Evolutionary conservation across 2,888 invertebrate species (phyloP).

Genomic region (Spicauda simplicius): DNA sequence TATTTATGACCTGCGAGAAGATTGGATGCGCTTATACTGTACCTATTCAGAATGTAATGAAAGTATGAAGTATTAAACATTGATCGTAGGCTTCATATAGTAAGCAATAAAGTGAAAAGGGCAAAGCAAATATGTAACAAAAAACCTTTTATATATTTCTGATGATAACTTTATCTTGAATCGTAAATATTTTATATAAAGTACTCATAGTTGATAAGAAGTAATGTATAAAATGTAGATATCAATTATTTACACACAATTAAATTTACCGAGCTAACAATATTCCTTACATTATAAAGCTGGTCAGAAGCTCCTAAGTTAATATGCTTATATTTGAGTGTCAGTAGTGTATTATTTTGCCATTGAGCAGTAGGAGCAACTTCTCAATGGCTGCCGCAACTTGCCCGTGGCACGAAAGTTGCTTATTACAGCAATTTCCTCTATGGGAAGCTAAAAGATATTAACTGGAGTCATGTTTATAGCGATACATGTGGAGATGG

Average conservation of each 20-base stretch:
- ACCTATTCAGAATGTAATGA: slow-evolving; percentile 1
- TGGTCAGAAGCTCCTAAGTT: background rate
- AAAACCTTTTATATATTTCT: too few species aligned
- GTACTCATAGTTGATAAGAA: too few species aligned
- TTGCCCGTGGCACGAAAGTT: slow-evolving; percentile 31
- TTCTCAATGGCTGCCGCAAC: slow-evolving; percentile 23
- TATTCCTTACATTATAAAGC: background rate
- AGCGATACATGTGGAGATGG: slow-evolving; percentile 25
- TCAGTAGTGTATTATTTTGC: slow-evolving; percentile 29
- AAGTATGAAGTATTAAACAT: slow-evolving; percentile 1
- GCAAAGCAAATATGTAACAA: too few species aligned
- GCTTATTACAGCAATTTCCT: slow-evolving; percentile 36
- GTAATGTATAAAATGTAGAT: background rate
- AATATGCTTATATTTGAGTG: slow-evolving; percentile 17
- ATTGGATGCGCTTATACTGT: slow-evolving; percentile 45
- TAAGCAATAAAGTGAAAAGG: too few species aligned
- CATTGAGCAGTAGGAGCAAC: slow-evolving; percentile 21
- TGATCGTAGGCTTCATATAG: background rate
- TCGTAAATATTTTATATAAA: too few species aligned
- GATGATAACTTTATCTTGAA: too few species aligned
- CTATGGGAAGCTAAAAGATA: slow-evolving; percentile 35
- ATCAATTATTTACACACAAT: background rate
- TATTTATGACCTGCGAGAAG: slow-evolving; percentile 57
- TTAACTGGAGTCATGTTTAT: slow-evolving; percentile 33
- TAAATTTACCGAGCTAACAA: background rate